Conservation (phyloP, 2,113 vertebrate species). For the Numida meleagris region DNA sequence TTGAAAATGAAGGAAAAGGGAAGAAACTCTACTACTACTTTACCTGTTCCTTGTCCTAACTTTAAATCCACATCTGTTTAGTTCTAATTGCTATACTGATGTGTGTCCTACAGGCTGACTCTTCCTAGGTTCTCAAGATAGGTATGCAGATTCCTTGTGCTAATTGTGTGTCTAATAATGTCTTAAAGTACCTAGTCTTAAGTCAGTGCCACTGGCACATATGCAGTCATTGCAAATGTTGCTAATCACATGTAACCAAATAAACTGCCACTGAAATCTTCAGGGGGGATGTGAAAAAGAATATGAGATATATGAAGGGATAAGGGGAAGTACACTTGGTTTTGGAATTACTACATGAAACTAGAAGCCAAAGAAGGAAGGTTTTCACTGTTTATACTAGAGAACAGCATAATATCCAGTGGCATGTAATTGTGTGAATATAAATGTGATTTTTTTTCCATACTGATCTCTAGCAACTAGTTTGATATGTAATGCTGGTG, state of each 20-base stretch:
- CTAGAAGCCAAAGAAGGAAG: background rate
- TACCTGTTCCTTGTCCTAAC: background rate
- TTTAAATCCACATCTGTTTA: background rate
- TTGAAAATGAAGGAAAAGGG: background rate
- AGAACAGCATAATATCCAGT: background rate
- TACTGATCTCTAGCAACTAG: background rate
- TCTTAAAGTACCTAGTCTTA: background rate
- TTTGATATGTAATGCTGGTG: background rate
- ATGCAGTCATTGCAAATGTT: background rate
- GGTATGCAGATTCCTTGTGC: background rate
- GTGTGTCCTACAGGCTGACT: background rate
- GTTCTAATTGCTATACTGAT: background rate
- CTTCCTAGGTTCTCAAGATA: background rate
- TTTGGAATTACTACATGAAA: background rate
- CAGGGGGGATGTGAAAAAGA: background rate
- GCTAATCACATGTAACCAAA: background rate
- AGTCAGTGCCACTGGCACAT: background rate
- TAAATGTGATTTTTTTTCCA: background rate
- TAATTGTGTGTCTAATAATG: background rate
- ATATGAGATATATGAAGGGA: background rate
- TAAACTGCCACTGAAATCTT: background rate
- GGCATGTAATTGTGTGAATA: background rate
- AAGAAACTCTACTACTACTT: background rate
- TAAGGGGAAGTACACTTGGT: background rate
- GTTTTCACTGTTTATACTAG: background rate